Evolutionary conservation across 2,888 invertebrate genomes (phyloP).

Genomic region (Pecten maximus): DNA sequence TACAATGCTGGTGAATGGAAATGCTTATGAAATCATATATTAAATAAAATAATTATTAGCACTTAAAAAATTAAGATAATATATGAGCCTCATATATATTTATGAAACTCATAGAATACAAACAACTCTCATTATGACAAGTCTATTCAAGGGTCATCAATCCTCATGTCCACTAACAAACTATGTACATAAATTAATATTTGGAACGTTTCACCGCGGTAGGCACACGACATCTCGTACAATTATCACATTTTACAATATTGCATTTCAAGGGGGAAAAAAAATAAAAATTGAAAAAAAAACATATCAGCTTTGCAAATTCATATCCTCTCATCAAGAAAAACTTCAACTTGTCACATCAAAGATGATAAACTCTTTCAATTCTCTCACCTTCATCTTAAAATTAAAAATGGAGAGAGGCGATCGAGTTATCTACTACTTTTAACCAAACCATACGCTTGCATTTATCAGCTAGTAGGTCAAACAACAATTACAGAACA

Average conservation of each 20-base stretch:
- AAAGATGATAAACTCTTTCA: neutral
- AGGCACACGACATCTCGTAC: neutral
- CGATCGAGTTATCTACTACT: neutral
- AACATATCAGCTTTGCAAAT: neutral
- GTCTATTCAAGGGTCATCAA: neutral
- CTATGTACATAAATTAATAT: neutral
- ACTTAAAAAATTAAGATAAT: neutral
- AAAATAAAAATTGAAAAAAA: neutral
- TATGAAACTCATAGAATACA: neutral
- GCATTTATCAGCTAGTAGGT: neutral
- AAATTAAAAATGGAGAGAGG: neutral
- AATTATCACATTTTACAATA: slow-evolving; percentile 33
- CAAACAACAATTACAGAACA: neutral
- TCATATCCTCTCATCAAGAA: neutral
- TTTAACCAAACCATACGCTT: neutral
- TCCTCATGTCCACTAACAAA: neutral
- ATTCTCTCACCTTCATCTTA: neutral
- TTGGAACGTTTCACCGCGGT: neutral
- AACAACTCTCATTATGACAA: neutral
- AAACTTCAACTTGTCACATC: neutral
- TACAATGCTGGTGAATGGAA: neutral
- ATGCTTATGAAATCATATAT: neutral
- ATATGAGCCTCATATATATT: neutral
- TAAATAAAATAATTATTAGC: slow-evolving; percentile 4
- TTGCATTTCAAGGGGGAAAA: slow-evolving; percentile 13